Conservation (phyloP, 2,113 vertebrate species). For the Microtus oregoni region DNA sequence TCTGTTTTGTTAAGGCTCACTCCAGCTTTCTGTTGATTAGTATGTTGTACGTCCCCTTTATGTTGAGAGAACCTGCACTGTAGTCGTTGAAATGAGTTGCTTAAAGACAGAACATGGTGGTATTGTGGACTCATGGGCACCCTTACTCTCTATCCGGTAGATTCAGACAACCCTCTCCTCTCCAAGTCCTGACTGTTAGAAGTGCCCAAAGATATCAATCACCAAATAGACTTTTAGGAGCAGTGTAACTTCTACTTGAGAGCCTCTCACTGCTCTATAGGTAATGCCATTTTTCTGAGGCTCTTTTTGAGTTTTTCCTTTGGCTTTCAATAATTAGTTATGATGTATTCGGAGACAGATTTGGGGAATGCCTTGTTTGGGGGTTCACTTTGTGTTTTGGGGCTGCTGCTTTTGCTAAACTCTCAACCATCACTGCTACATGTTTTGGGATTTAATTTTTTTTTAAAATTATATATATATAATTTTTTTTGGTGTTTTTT, state of each 20-base stretch:
- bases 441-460: no score
- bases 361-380: neutral
- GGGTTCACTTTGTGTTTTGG: neutral
- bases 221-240: neutral
- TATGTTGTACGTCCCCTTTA: neutral
- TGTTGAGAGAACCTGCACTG: neutral
- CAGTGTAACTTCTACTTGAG: neutral
- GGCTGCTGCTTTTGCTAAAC: neutral
- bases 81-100: neutral
- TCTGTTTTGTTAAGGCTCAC: neutral
- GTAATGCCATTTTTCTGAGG: neutral
- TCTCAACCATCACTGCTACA: neutral
- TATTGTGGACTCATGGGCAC: neutral
- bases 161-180: neutral
- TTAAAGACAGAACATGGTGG: neutral
- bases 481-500: no score
- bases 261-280: neutral
- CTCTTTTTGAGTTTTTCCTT: conserved; percentile 1
- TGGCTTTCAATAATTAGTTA: conserved; percentile 15
- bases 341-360: neutral
- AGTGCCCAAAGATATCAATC: neutral
- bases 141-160: neutral
- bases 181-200: neutral
- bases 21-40: neutral
- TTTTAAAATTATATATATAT: no score